Evolutionary conservation across 2,113 vertebrate genomes (phyloP), one percentile per base, ranked within the genome.

Genomic region (Scomber colias): DNA sequence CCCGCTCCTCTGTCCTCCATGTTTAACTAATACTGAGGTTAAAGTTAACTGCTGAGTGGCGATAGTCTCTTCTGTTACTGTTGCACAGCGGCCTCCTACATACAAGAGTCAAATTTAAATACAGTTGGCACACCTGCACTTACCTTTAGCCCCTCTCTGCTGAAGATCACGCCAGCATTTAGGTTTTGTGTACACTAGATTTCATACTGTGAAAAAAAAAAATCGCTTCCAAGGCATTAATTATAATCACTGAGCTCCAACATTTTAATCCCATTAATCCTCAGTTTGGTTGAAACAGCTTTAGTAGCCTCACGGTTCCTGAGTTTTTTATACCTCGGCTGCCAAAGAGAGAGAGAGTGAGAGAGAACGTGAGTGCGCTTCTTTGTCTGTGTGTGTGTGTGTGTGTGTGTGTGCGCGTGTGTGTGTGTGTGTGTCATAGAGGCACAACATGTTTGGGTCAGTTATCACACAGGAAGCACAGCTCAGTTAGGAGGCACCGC

Each of bases 391-490:
- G 57, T 51, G 31, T 65, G 45, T 75, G 71, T 46, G 50, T 56
- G 30, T 19, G 69, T 59, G 16, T 15, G 15, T 49, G 30, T 55
- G 48, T 62, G 24, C 31, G 48, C 49, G 55, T 27, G 27, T 21
- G 31, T 50, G n/a, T 27, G 21, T 30, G 49, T 17, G 55, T 56
- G 73, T 55, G 79, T 54, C 31, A 79, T 21, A 48, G 75, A 88
- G 48, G 55, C 77, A 51, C 77, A 77, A 51, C 77, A 73, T 89
- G 86, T 89, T 81, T 75, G 72, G 81, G 88, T 90, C 87, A 84
- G 84, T 92, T 94, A 94, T 94, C 93, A 92, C 74, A 87, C 92
- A 94, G 93, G 93, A 93, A 93, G 89, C 93, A 93, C 88, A 81
- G 89, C 90, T 87, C 89, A 86, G 90, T 89, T 85, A 90, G 85